Evolutionary conservation across 2,797 vertebrate genomes (phyloP), one percentile per base, ranked within the genome.

Genomic region (Falco naumanni): DNA sequence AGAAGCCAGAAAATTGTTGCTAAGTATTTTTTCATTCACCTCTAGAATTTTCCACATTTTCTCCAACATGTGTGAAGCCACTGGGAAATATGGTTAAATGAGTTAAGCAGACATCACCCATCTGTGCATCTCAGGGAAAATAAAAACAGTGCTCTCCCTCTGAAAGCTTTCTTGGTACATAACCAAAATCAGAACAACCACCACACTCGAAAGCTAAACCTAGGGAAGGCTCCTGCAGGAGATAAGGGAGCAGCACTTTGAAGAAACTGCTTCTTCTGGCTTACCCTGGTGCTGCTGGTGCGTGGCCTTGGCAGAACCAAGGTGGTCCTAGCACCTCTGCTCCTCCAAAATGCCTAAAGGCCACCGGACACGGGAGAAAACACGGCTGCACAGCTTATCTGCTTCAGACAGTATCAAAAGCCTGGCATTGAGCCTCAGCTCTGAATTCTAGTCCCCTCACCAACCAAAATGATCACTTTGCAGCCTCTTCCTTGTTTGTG

Each of bases 61-160:
- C 79, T 94, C 82, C 94, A 96, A 93, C 90, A 90, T 96, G 92
- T 93, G 90, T 96, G 90, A 96, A 97, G 96, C 96, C 95, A 96
- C 92, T 97, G 95, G 96, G 96, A 96, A 95, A 95, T 96, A 96
- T 96, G 96, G 95, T 96, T 94, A 96, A 96, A 96, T 92, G 92
- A 95, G 93, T 96, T 95, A 96, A 95, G 96, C 96, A 97, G 96
- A 96, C 94, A 96, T 95, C 96, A 95, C 93, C 94, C 94, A 95
- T 95, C 95, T 97, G 94, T 96, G 96, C 94, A 90, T 96, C 96
- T 96, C 53, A 16, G 89, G 94, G 95, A 96, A 96, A 97, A 97
- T 95, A 95, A 95, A 96, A 97, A 96, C 90, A 96, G 90, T 94
- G 88, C 90, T 96, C 79, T 95, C 95, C 95, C 93, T 97, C 84